Conservation (phyloP, 2,888 invertebrate species). For the Bimastos eiseni region DNA sequence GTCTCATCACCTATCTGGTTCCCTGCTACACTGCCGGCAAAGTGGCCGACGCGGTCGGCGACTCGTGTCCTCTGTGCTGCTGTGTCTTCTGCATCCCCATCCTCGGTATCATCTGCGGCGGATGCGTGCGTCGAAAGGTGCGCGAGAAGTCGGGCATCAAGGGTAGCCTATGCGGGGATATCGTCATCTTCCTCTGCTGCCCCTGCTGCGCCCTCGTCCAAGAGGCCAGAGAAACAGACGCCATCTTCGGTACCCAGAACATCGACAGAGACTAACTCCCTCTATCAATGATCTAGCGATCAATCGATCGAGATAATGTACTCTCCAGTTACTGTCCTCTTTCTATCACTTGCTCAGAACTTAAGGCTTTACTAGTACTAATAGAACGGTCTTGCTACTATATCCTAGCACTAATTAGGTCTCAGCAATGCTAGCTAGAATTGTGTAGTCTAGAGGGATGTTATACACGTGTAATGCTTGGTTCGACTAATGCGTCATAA, state of each 20-base stretch:
- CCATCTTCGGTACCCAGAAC: background rate
- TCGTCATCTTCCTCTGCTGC: conserved; percentile 50
- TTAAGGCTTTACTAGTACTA: background rate
- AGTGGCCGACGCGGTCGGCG: conserved; percentile 57
- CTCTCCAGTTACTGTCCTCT: background rate
- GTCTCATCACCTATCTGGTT: conserved; percentile 54
- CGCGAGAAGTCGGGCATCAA: conserved; percentile 51
- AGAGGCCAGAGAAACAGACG: conserved; percentile 49
- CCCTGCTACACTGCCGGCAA: conserved; percentile 60
- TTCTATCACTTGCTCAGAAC: background rate
- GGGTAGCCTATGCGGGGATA: conserved; percentile 49
- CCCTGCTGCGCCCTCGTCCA: conserved; percentile 51
- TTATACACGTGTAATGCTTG: too few species aligned
- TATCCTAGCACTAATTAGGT: background rate
- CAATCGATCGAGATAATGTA: background rate
- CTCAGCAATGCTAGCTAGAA: too few species aligned
- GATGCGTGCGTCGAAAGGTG: conserved; percentile 51
- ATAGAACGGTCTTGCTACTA: background rate
- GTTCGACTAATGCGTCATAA: too few species aligned
- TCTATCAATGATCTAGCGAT: background rate
- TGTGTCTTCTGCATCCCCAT: conserved; percentile 49
- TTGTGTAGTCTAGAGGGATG: too few species aligned
- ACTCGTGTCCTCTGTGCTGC: conserved; percentile 55
- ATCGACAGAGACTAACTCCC: conserved; percentile 38
- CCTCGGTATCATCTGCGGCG: conserved; percentile 47